phyloP scores from a whole-genome alignment of 2,888 invertebrate genomes.

The Calephelis perditalis region DNA sequence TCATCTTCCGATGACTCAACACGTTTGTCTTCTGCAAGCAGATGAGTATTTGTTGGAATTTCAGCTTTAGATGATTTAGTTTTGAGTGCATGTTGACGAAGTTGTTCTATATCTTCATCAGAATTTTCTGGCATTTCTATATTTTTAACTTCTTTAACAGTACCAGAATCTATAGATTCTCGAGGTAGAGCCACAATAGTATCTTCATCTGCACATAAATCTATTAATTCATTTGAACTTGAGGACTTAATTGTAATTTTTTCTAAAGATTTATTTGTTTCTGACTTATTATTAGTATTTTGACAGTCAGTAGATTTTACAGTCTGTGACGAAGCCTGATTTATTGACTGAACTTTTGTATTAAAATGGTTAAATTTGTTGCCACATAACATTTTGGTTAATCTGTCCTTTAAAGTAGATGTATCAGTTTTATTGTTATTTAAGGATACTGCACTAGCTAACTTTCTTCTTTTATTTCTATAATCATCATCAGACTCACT shows the following conservation, averaged over 20 bases:
- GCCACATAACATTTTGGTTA: constrained; percentile 58
- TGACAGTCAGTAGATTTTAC: background rate
- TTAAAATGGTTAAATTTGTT: constrained; percentile 3
- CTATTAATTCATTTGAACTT: constrained; percentile 37
- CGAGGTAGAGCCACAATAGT: constrained; percentile 23
- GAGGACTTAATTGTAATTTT: constrained; percentile 21
- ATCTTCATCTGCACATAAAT: constrained; percentile 44
- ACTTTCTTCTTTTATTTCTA: constrained; percentile 62
- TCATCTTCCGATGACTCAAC: constrained; percentile 60
- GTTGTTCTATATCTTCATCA: constrained; percentile 67
- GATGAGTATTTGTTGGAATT: constrained; percentile 27
- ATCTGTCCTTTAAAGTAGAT: constrained; percentile 56
- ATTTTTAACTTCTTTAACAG: constrained; percentile 27
- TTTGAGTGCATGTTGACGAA: constrained; percentile 65
- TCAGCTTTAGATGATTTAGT: constrained; percentile 53
- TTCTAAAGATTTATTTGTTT: constrained; percentile 2
- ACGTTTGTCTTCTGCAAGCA: constrained; percentile 33
- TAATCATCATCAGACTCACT: constrained; percentile 68
- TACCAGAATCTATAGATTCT: constrained; percentile 28
- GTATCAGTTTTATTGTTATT: constrained; percentile 51
- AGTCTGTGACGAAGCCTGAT: background rate
- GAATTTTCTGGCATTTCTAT: constrained; percentile 45
- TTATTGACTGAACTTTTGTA: background rate
- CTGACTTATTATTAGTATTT: background rate
- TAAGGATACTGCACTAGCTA: constrained; percentile 76